Base-by-base conservation (phyloP, 2,797 vertebrate genomes). In the Eptatretus atami region DNA sequence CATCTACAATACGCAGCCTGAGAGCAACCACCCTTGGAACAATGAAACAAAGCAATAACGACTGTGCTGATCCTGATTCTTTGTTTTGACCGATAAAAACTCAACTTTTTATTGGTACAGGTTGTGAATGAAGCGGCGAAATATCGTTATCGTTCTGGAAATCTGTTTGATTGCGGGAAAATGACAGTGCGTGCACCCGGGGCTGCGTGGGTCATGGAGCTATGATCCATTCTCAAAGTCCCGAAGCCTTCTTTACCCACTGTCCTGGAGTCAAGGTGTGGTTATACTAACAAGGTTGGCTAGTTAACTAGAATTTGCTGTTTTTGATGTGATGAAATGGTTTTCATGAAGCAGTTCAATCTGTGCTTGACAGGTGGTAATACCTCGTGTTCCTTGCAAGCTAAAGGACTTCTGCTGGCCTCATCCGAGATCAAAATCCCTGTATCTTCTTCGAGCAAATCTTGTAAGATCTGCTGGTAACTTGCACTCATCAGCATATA, bases 391-490 rank as follows among this genome's bases (percentile, higher is more conserved):
- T 87, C 92, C 65, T 71, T 95, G 66, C 86, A 98, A 72, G 84
- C 86, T 66, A 98, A 98, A 69, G 92, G 92, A 64, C 76, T 98
- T 66, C 78, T 98, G 53, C 75, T 98, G 63, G 80, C 92, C 9
- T 95, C 74, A 92, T 98, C 66, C 79, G 80, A 64, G 90, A 98
- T 72, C 70, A 78, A 71, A 94, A 98, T 71, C 92, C 92, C 54
- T 96, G 88, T 70, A 88, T 98, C 74, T 98, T 96, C 78, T 98
- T 98, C 72, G 92, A 98, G 73, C 92, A 98, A 78, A 87, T 96
- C 76, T 80, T 98, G 66, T 98, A 98, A 81, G 92, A 77, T 83
- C 90, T 74, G 85, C 92, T 82, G 90, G 80, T 82, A 78, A 77
- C 68, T 69, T 73, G 63, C 19, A 24, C 63, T 14, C 13, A 31